Conservation (phyloP, 2,113 vertebrate genomes). For the Uria aalge region DNA sequence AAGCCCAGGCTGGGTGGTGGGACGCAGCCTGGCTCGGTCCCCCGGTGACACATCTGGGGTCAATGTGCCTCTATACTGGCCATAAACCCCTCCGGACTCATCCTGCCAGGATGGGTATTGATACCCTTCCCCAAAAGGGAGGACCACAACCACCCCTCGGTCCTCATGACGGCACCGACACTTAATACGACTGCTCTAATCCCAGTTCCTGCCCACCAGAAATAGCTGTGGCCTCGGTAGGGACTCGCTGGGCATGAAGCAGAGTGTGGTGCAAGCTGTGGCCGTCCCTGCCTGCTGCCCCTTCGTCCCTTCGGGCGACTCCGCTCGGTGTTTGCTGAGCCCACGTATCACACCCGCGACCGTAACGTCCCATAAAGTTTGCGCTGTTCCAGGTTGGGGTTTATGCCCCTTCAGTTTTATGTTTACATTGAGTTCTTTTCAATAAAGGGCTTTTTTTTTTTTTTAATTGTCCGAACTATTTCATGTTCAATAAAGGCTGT, state of each 20-base stretch:
- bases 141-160: not conserved
- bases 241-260: not conserved
- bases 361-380: not conserved
- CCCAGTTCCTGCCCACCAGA: not conserved
- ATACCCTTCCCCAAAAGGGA: too few species aligned
- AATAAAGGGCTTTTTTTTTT: not conserved
- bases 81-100: not conserved
- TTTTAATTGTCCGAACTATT: not conserved
- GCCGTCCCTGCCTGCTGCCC: not conserved
- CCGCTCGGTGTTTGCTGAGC: not conserved
- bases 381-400: not conserved
- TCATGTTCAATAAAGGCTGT: not conserved
- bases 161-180: too few species aligned
- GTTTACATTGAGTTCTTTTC: not conserved
- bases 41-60: not conserved
- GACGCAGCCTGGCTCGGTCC: not conserved
- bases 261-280: accelerated
- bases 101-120: not conserved
- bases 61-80: not conserved
- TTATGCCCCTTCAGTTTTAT: not conserved
- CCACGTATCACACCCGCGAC: accelerated
- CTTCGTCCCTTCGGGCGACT: not conserved
- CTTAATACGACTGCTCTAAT: not conserved
- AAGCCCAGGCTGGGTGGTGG: not conserved
- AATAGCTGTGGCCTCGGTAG: not conserved